phyloP scores from a whole-genome alignment of 2,888 invertebrate species.

The Eumerus sabulonum region DNA sequence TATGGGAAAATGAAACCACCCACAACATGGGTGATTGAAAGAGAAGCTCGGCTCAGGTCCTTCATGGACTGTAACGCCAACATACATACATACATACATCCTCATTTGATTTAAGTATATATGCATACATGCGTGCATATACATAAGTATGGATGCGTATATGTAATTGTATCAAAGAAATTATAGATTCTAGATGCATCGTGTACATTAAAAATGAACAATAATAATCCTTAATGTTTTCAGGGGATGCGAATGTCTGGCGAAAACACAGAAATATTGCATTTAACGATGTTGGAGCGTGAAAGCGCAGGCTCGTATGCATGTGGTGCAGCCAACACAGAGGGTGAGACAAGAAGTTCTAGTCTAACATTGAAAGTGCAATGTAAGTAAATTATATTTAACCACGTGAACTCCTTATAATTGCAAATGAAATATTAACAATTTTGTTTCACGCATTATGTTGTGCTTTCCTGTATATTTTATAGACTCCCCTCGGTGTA shows the following conservation, averaged over 20 bases:
- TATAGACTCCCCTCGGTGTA: conserved; percentile 88
- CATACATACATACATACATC: too few relatives aligned
- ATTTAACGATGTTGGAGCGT: conserved; percentile 84
- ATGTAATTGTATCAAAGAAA: too few relatives aligned
- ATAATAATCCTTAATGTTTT: conserved; percentile 10
- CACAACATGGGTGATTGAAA: too few relatives aligned
- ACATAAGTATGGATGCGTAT: too few relatives aligned
- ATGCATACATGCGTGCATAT: too few relatives aligned
- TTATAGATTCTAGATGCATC: too few relatives aligned
- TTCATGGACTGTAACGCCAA: too few relatives aligned
- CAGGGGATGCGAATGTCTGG: conserved; percentile 80
- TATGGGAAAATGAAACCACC: too few relatives aligned
- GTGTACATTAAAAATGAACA: background rate
- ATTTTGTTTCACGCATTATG: background rate
- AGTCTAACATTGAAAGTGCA: conserved; percentile 86
- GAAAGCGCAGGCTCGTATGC: conserved; percentile 88
- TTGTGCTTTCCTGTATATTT: background rate
- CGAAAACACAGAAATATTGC: conserved; percentile 81
- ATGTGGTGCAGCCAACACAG: conserved; percentile 89
- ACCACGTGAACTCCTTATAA: background rate
- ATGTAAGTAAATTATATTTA: conserved; percentile 83
- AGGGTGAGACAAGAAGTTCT: conserved; percentile 89
- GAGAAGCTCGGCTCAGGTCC: too few relatives aligned
- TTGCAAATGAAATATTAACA: background rate
- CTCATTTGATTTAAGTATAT: too few relatives aligned